Evolutionary conservation across 2,888 invertebrate genomes (phyloP).

Genomic region (Noctua comes): DNA sequence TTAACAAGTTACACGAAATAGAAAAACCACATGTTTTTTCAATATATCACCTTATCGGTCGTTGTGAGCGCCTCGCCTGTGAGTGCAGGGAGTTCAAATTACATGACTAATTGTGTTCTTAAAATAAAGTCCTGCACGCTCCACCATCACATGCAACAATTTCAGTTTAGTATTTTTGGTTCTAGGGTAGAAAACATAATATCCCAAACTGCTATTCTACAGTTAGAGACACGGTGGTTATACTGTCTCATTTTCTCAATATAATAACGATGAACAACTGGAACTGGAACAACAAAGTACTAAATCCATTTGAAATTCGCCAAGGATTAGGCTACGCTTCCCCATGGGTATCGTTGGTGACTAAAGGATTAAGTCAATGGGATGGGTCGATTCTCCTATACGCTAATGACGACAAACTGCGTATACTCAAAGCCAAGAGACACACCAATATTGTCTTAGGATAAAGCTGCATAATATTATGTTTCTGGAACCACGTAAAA

Average conservation of each 20-base stretch:
- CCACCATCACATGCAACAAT: background rate
- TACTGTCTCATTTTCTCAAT: background rate
- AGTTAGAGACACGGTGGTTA: background rate
- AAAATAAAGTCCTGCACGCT: background rate
- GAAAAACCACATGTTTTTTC: too few species aligned
- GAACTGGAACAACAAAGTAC: background rate
- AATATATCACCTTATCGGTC: background rate
- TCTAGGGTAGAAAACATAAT: background rate
- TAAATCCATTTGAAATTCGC: background rate
- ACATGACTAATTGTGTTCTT: background rate
- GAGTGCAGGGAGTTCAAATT: background rate
- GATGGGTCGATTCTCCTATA: conserved; percentile 29
- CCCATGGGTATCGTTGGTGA: conserved; percentile 16
- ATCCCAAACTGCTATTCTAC: background rate
- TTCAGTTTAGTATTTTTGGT: background rate
- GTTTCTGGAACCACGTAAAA: background rate
- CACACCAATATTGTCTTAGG: conserved; percentile 25
- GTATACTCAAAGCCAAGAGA: background rate
- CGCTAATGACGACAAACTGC: conserved; percentile 32
- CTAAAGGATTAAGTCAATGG: conserved; percentile 28
- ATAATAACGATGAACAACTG: background rate
- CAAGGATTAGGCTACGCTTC: background rate
- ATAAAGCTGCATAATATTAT: conserved; percentile 24
- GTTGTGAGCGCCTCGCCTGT: background rate
- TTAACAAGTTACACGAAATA: too few species aligned